Percentiles rank a stretch among this genome's conserved stretches.
These are phyloP conservation scores for Epizoanthus stellaris DNA, from an alignment of 92 coral and sea anemone species.

Conservation along the genomic window DNA sequence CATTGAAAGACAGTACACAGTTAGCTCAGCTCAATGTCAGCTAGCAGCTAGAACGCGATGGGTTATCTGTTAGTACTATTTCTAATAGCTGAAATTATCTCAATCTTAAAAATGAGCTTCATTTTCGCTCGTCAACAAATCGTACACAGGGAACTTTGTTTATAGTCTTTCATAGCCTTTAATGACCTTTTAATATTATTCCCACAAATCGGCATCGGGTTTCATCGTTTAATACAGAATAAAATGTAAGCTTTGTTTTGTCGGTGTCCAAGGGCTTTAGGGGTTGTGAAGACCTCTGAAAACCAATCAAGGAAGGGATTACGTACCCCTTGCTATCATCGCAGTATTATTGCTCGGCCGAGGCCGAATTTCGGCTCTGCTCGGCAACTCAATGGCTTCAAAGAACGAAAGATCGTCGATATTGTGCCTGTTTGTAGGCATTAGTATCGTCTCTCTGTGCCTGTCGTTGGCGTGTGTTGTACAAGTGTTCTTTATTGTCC, in stretches of 20 bases:
- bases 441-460: slow-evolving; percentile 20
- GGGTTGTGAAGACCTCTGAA: neutral
- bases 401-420: slow-evolving; percentile 43
- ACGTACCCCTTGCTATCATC: neutral
- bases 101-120: too few species aligned
- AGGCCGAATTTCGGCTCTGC: slow-evolving; percentile 37
- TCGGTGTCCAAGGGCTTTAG: slow-evolving; percentile 10
- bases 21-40: too few species aligned
- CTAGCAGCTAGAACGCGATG: too few species aligned
- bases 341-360: slow-evolving; percentile 21
- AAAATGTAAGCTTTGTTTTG: slow-evolving; percentile 9
- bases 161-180: slow-evolving; percentile 12
- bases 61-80: too few species aligned
- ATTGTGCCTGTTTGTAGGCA: slow-evolving; percentile 22
- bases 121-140: too few species aligned
- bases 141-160: neutral
- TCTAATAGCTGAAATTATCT: too few species aligned
- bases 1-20: too few species aligned
- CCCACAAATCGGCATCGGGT: slow-evolving; percentile 28
- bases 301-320: slow-evolving; percentile 9
- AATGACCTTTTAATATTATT: slow-evolving; percentile 21
- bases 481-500: slow-evolving; percentile 33
- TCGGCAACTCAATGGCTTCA: slow-evolving; percentile 38
- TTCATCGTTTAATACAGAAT: slow-evolving; percentile 12
- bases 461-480: slow-evolving; percentile 33